phyloP scores from a whole-genome alignment of 2,888 invertebrate genomes.

The Rhingia rostrata region DNA sequence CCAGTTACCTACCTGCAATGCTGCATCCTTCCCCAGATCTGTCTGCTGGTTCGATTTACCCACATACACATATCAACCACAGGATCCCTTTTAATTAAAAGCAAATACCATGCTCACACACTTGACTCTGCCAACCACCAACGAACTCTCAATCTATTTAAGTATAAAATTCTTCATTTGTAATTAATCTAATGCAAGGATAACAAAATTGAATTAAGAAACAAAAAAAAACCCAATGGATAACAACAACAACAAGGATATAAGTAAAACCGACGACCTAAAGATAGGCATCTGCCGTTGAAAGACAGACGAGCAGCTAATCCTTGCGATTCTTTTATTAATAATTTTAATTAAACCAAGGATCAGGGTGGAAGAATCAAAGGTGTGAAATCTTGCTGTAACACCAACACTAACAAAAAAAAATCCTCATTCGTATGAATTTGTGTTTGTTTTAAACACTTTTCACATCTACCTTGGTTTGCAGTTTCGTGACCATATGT shows the following conservation, averaged over 20 bases:
- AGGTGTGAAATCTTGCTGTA: conserved; percentile 9
- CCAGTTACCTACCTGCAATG: conserved; percentile 10
- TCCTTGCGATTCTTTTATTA: background rate
- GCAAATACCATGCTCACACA: conserved; percentile 68
- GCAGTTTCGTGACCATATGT: conserved; percentile 28
- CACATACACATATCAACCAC: conserved; percentile 48
- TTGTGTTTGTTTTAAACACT: background rate
- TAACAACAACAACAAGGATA: no score
- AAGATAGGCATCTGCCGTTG: background rate
- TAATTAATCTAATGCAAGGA: conserved; percentile 55
- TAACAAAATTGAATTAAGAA: conserved; percentile 11
- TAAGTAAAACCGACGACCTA: no score
- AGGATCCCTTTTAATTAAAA: conserved; percentile 70
- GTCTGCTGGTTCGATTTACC: conserved; percentile 53
- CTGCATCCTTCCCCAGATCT: conserved; percentile 33
- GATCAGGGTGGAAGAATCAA: conserved; percentile 18
- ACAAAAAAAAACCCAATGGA: background rate
- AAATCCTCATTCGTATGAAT: background rate
- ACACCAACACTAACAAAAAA: background rate
- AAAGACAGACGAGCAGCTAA: conserved; percentile 6
- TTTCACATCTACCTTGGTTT: background rate
- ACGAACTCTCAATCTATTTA: conserved; percentile 33
- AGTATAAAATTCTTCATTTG: conserved; percentile 62
- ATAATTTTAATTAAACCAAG: conserved; percentile 61
- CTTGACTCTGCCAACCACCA: conserved; percentile 18